Evolutionary conservation across 1,140 invertebrate genomes (phyloP), one percentile per base, ranked within the genome.

Genomic region (Hestina assimilis): DNA sequence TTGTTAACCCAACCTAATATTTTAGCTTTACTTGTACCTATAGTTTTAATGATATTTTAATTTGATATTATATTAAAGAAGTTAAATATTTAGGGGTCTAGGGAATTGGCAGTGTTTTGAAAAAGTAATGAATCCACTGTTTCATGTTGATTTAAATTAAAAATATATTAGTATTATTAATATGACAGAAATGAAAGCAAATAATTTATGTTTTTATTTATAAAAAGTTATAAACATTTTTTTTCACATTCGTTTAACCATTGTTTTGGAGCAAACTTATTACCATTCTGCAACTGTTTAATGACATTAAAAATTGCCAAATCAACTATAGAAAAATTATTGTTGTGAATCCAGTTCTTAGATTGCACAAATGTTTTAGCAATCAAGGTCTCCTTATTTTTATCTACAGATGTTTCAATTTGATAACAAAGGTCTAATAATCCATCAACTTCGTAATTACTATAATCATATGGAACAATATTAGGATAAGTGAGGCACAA

Each of bases 401-500:
- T 80, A 23, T 80, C 83, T 28, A 74, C 41, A 19, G 78, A 72
- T 31, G 72, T 90, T 47, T 87, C 88, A 67, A 90, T 62, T 48
- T 72, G 71, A 80, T 91, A 90, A 72, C 88, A 92, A 8, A 89
- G 83, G 73, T 94, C 93, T 51, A 96, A 90, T 15, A 94, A 71
- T 20, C 74, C 65, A 64, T 91, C 90, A 28, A 90, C 63, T 50
- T 72, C 48, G 38, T 79, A 75, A 24, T 78, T 69, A 53, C 84
- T 78, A 53, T 83, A 70, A 50, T 88, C 72, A 68, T 89, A 89
- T 20, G 72, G 68, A 12, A 89, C 63, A 29, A 75, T 42, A 57
- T 69, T 72, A 43, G 76, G 75, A 42, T 81, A 82, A 8, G 76
- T 65, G 31, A 86, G 69, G 28, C 87, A 78, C 19, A 92, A 63